Percentiles rank a stretch among this genome's conserved stretches.
Conservation (phyloP, 2,888 invertebrate species). For the Lamellibrachia columna region DNA sequence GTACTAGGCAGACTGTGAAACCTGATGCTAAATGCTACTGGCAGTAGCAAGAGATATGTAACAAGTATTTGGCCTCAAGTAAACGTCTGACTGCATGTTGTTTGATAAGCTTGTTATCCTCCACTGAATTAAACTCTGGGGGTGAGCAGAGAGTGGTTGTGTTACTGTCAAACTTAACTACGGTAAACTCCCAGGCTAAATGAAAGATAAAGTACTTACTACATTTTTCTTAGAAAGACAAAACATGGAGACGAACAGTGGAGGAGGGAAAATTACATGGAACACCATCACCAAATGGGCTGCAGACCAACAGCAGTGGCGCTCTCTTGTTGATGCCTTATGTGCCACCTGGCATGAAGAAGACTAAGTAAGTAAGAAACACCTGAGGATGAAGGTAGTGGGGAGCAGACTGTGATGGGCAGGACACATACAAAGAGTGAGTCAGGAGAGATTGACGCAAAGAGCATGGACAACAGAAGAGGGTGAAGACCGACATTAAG, state of each 20-base stretch:
- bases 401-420: too few species aligned
- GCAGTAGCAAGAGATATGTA: neutral
- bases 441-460: too few species aligned
- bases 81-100: neutral
- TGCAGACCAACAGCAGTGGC: too few species aligned
- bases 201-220: neutral
- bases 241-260: neutral
- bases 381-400: too few species aligned
- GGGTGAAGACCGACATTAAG: too few species aligned
- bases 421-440: too few species aligned
- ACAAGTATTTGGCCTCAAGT: neutral
- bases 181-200: neutral
- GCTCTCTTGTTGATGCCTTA: too few species aligned
- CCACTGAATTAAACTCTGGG: neutral
- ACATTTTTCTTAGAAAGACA: neutral
- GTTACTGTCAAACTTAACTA: neutral
- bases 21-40: neutral
- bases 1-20: neutral
- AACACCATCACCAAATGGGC: too few species aligned
- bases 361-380: too few species aligned
- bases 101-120: neutral
- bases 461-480: too few species aligned
- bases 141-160: neutral
- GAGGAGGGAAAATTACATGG: too few species aligned
- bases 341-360: too few species aligned